These are phyloP conservation scores for Catharus bicknelli DNA, from an alignment of 2,113 vertebrate species.

Conservation along the genomic window DNA sequence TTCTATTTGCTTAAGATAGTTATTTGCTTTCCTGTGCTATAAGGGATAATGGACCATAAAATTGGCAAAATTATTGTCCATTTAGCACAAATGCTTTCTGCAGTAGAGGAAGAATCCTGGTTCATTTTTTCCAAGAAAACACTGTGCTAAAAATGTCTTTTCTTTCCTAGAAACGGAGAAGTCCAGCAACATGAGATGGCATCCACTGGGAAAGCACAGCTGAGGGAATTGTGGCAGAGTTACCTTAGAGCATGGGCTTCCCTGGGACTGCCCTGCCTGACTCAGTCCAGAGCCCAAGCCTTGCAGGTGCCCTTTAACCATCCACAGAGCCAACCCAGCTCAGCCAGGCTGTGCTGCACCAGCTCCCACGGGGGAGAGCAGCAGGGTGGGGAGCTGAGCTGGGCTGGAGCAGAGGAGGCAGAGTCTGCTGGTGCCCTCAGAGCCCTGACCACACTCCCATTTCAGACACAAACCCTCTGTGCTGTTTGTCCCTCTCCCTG, in stretches of 20 bases:
- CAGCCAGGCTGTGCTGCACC: not conserved
- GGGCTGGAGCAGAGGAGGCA: not conserved
- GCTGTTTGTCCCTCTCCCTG: not conserved
- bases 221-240: fast-evolving
- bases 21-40: not conserved
- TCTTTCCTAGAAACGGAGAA: not conserved
- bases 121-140: not conserved
- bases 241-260: not conserved
- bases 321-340: not conserved
- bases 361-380: fast-evolving
- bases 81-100: not conserved
- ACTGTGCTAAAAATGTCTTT: not conserved
- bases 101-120: not conserved
- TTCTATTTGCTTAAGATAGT: not conserved
- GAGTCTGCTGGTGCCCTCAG: not conserved
- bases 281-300: not conserved
- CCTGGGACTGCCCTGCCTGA: not conserved
- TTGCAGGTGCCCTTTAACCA: not conserved
- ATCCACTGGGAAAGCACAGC: not conserved
- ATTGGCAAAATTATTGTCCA: not conserved
- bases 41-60: not conserved
- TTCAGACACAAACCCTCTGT: not conserved
- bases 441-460: not conserved
- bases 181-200: not conserved
- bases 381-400: not conserved